Base-by-base conservation (phyloP, 2,888 invertebrate species). In the Gymnoscelis rufifasciata region DNA sequence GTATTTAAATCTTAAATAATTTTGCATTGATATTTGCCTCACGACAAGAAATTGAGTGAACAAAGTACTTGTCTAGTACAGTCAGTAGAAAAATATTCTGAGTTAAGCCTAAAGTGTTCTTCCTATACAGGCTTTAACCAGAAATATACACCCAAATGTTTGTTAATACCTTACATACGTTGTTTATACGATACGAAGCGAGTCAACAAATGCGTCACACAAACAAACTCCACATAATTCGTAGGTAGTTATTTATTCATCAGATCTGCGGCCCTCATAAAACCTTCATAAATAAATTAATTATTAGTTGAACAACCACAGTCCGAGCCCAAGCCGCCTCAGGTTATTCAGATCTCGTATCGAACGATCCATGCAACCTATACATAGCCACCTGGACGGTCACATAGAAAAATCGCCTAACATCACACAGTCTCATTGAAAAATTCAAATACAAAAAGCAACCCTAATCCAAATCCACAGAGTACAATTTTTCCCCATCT, bases 341-440 rank as follows among this genome's bases (percentile, higher is more conserved):
- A 54, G 66, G 63, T 63, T 74, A 74, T 77, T 77, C 76, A 68
- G 65, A 64, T 60, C 67, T 66, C 63, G 74, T 78, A 81, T 81
- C 64, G 79, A 78, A 75, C 80, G 66, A 60, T 61, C 64, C 68
- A 57, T 69, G 54, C 76, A 72, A 84, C 82, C 83, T 84, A 86
- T 87, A 88, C 87, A 87, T 87, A 87, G 86, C 81, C 86, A 87
- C 78, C 86, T 86, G 84, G 86, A 81, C 78, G 79, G 82, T 83
- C 86, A 86, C 87, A 87, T 87, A 87, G 84, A 86, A 81, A 84
- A 76, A 69, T 62, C 50, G 38, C 52, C 68, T 62, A 74, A 49
- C 56, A 60, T 58, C 57, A 75, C 67, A 84, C 66, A 56, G 76
- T 69, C 59, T 52, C 64, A 74, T 60, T 54, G 45, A 43, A 47